These are phyloP conservation scores for Scaptomyza hsui DNA, from an alignment of 1,140 invertebrate species.

Conservation along the genomic window DNA sequence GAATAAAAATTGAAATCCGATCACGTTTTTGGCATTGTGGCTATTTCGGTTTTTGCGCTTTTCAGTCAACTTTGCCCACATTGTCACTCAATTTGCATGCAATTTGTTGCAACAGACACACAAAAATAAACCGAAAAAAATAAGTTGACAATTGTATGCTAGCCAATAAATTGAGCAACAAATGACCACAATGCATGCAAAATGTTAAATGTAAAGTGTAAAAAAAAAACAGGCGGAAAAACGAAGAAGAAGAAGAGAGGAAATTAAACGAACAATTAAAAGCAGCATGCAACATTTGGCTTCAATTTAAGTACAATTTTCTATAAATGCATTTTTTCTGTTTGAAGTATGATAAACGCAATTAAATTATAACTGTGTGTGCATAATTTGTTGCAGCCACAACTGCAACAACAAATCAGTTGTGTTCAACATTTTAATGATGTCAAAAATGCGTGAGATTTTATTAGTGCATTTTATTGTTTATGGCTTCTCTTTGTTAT, in stretches of 20 bases:
- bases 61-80: slow-evolving; percentile 22
- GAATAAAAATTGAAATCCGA: slow-evolving; percentile 22
- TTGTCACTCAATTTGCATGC: slow-evolving; percentile 26
- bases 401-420: slow-evolving; percentile 38
- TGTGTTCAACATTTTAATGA: slow-evolving; percentile 63
- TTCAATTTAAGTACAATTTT: slow-evolving; percentile 18
- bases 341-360: neutral
- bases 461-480: slow-evolving; percentile 77
- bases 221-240: neutral
- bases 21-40: slow-evolving; percentile 70
- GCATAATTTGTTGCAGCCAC: slow-evolving; percentile 30
- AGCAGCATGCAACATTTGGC: slow-evolving; percentile 13
- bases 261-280: slow-evolving; percentile 21
- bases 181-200: slow-evolving; percentile 18
- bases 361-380: neutral
- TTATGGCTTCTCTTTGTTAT: slow-evolving; percentile 34
- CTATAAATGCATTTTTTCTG: neutral
- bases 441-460: slow-evolving; percentile 71
- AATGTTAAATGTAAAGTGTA: slow-evolving; percentile 9
- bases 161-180: slow-evolving; percentile 31
- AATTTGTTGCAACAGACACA: slow-evolving; percentile 19
- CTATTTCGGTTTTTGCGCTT: slow-evolving; percentile 37
- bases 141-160: slow-evolving; percentile 26
- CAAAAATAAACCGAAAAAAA: slow-evolving; percentile 2
- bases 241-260: neutral